phyloP scores from a whole-genome alignment of 2,113 vertebrate genomes.

The Ailurus styani region DNA sequence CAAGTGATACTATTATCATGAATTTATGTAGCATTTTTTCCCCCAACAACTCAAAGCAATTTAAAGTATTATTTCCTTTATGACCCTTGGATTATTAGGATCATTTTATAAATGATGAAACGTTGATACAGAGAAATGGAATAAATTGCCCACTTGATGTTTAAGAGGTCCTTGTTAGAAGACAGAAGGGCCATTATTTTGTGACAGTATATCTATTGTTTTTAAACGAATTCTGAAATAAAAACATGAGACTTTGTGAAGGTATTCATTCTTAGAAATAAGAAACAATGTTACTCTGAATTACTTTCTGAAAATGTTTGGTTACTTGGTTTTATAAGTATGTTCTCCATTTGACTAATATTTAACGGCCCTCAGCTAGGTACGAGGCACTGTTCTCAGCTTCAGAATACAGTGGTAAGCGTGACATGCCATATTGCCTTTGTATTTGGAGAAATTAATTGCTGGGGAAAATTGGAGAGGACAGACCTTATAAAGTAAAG shows the following conservation, averaged over 20 bases:
- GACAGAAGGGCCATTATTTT: background rate
- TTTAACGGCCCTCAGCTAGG: background rate
- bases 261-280: slow-evolving; percentile 1
- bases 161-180: slow-evolving; percentile 13
- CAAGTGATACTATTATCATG: background rate
- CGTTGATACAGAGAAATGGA: background rate
- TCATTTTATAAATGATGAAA: slow-evolving; percentile 38
- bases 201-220: slow-evolving; percentile 6
- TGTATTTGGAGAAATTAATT: background rate
- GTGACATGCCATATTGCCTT: background rate
- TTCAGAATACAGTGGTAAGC: background rate
- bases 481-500: background rate
- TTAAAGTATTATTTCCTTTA: slow-evolving; percentile 22
- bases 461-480: background rate
- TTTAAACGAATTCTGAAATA: slow-evolving; percentile 33
- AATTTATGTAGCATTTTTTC: background rate
- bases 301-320: background rate
- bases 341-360: background rate
- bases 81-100: slow-evolving; percentile 1
- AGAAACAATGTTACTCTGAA: background rate
- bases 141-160: slow-evolving; percentile 24
- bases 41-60: background rate
- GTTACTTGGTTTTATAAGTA: background rate
- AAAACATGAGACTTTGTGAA: background rate
- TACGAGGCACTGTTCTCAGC: background rate